Evolutionary conservation across 2,888 invertebrate species (phyloP).

Genomic region (Caenorhabditis sinica): DNA sequence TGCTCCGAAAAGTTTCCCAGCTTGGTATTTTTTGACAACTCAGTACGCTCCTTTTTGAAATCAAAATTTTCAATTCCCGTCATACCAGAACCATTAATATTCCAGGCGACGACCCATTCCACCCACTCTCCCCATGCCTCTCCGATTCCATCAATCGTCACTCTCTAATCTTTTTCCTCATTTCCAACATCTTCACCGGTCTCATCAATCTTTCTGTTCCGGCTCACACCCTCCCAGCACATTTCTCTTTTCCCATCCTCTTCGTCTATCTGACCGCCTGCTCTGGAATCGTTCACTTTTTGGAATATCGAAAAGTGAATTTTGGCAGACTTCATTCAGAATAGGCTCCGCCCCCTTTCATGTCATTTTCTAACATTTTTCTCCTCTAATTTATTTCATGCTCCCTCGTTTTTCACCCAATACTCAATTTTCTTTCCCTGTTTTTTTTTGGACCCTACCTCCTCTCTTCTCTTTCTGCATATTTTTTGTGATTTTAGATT

Average conservation of each 20-base stretch:
- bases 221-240: constrained; percentile 14
- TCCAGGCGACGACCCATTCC: constrained; percentile 75
- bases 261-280: constrained; percentile 13
- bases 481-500: constrained; percentile 11
- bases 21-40: too few species aligned
- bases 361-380: constrained; percentile 11
- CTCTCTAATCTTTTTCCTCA: constrained; percentile 91
- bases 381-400: background rate
- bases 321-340: constrained; percentile 43
- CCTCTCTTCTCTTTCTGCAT: constrained; percentile 1
- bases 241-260: constrained; percentile 41
- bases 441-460: constrained; percentile 6
- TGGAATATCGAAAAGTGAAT: constrained; percentile 52
- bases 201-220: constrained; percentile 50
- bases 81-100: background rate
- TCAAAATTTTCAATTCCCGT: constrained; percentile 24
- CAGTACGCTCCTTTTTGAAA: too few species aligned
- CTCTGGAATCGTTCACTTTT: constrained; percentile 45
- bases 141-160: constrained; percentile 74
- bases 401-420: background rate
- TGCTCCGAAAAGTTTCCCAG: too few species aligned
- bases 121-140: constrained; percentile 72
- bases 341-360: background rate
- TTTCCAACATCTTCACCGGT: constrained; percentile 92
- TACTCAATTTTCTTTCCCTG: constrained; percentile 8